phyloP scores from a whole-genome alignment of 2,888 invertebrate genomes.

The Ichneumon xanthorius region DNA sequence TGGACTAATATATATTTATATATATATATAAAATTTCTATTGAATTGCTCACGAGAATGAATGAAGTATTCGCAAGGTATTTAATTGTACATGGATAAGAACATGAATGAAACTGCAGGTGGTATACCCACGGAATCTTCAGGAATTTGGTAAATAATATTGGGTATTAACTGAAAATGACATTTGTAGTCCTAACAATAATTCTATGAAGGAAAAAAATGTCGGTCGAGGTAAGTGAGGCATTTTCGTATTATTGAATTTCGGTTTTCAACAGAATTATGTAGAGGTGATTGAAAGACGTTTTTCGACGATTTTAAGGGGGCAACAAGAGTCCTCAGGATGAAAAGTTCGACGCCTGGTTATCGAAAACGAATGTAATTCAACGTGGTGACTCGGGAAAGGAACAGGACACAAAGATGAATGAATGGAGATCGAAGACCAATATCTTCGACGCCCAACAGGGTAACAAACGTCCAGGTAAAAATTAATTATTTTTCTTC shows the following conservation, averaged over 20 bases:
- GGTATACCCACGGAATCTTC: background rate
- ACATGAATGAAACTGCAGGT: conserved; percentile 13
- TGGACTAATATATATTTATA: background rate
- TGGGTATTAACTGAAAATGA: conserved; percentile 12
- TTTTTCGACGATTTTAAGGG: conserved; percentile 54
- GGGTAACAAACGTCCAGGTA: conserved; percentile 68
- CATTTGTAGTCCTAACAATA: conserved; percentile 36
- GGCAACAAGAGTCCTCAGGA: conserved; percentile 47
- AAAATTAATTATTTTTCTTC: background rate
- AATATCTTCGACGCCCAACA: conserved; percentile 69
- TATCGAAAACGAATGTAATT: conserved; percentile 67
- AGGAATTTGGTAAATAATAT: conserved; percentile 2
- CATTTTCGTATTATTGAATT: background rate
- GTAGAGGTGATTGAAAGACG: background rate
- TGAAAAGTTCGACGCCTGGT: conserved; percentile 68
- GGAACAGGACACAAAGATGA: conserved; percentile 70
- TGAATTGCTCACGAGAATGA: background rate
- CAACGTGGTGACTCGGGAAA: conserved; percentile 67
- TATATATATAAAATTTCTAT: background rate
- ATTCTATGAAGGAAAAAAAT: conserved; percentile 8
- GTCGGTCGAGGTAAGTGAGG: conserved; percentile 32
- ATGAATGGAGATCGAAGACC: conserved; percentile 73
- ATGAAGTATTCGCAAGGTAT: background rate
- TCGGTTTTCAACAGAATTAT: background rate
- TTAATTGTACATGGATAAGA: background rate